Percentiles rank a stretch among this genome's conserved stretches.
Conservation (phyloP, 2,113 vertebrate genomes). For the Dissostichus mawsoni region DNA sequence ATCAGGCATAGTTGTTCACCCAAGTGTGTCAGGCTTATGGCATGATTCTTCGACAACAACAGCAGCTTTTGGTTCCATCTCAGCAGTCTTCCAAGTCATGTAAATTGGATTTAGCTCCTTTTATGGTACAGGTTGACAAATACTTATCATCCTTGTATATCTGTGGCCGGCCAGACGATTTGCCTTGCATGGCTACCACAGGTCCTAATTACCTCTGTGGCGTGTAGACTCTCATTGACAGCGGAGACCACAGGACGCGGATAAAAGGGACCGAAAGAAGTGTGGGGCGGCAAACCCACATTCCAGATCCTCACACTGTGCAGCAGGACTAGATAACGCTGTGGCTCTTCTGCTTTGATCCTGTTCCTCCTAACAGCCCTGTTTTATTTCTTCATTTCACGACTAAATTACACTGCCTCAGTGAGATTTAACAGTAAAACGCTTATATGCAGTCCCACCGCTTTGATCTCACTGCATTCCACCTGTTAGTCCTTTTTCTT, state of each 20-base stretch:
- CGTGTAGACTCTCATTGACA: slow-evolving; percentile 43
- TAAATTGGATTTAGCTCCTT: slow-evolving; percentile 44
- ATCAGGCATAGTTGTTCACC: slow-evolving; percentile 61
- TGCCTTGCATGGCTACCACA: slow-evolving; percentile 51
- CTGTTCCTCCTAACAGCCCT: slow-evolving; percentile 36
- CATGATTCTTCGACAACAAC: slow-evolving; percentile 50
- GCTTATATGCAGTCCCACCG: neutral
- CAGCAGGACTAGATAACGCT: slow-evolving; percentile 53
- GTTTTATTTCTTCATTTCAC: slow-evolving; percentile 56
- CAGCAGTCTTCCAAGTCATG: slow-evolving; percentile 45
- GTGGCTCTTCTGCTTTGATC: slow-evolving; percentile 62
- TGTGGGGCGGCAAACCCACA: slow-evolving; percentile 14
- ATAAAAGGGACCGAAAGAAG: slow-evolving; percentile 42
- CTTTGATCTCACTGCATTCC: slow-evolving; percentile 54
- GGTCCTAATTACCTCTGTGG: slow-evolving; percentile 65
- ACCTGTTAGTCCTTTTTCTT: slow-evolving; percentile 35
- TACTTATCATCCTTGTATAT: slow-evolving; percentile 62
- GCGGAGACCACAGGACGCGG: slow-evolving; percentile 29
- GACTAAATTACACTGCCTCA: slow-evolving; percentile 44
- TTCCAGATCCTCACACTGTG: slow-evolving; percentile 63
- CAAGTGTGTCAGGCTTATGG: slow-evolving; percentile 68
- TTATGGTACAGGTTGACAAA: slow-evolving; percentile 26
- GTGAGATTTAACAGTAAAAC: slow-evolving; percentile 39
- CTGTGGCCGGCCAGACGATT: slow-evolving; percentile 36
- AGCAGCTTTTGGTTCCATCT: slow-evolving; percentile 43